A percentile compares a stretch with the other conserved stretches of the same genome.
Evolutionary conservation across 2,113 vertebrate genomes (phyloP).

Genomic region (Oryzias curvinotus): DNA sequence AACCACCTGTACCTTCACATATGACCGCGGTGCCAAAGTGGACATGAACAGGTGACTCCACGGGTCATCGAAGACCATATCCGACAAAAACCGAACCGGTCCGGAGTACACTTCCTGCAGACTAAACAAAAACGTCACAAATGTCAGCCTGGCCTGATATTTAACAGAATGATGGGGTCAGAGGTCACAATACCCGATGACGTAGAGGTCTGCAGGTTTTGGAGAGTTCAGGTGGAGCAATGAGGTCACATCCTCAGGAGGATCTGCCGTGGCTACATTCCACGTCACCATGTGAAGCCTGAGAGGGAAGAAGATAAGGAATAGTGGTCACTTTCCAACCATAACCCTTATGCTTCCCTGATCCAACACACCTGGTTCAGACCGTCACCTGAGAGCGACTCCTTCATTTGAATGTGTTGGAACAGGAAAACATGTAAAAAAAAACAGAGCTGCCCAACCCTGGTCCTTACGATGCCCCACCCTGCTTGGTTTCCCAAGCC

Average conservation of each 20-base stretch:
- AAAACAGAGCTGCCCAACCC: too few relatives aligned
- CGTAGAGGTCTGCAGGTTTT: constrained; percentile 81
- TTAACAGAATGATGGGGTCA: not conserved
- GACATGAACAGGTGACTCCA: constrained; percentile 89
- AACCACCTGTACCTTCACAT: constrained; percentile 82
- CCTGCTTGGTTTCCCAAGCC: too few relatives aligned
- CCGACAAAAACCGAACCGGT: constrained; percentile 84
- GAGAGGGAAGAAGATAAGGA: constrained; percentile 1
- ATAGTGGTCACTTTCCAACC: not conserved
- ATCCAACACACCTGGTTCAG: too few relatives aligned
- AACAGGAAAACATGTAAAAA: too few relatives aligned
- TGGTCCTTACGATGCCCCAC: too few relatives aligned
- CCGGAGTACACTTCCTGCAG: constrained; percentile 92
- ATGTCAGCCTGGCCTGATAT: not conserved
- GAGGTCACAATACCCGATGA: constrained; percentile 83
- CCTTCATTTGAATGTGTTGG: too few relatives aligned
- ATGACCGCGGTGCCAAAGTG: constrained; percentile 82
- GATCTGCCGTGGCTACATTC: constrained; percentile 91
- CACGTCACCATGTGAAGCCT: constrained; percentile 92
- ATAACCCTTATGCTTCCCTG: too few relatives aligned
- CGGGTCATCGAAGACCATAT: constrained; percentile 88
- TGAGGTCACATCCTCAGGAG: constrained; percentile 80
- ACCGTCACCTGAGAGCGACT: too few relatives aligned
- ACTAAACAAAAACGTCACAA: constrained; percentile 63
- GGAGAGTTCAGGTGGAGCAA: constrained; percentile 82